phyloP scores from a whole-genome alignment of 2,888 invertebrate species.

The Phortica magna region DNA sequence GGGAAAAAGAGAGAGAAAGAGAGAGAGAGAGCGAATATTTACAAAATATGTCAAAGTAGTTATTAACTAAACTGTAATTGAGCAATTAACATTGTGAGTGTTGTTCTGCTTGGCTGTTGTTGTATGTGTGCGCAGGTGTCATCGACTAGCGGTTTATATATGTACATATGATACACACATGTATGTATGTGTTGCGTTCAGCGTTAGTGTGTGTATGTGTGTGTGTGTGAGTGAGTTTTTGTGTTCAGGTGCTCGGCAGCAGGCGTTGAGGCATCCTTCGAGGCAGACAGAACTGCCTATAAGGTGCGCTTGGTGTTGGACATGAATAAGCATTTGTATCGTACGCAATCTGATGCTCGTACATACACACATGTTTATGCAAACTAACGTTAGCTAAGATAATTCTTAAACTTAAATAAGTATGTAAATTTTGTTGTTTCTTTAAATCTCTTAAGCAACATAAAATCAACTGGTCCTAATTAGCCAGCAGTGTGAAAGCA shows the following conservation, averaged over 20 bases:
- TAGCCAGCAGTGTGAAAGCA: conserved; percentile 21
- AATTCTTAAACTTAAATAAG: not conserved
- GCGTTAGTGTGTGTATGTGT: no score
- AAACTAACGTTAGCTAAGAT: no score
- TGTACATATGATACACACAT: conserved; percentile 41
- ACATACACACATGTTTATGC: not conserved
- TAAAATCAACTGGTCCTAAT: conserved; percentile 37
- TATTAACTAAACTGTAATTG: no score
- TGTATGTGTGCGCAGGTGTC: conserved; percentile 40
- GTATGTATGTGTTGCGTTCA: no score
- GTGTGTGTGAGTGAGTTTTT: conserved; percentile 32
- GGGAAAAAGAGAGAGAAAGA: conserved; percentile 33
- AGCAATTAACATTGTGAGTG: no score
- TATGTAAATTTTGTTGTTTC: not conserved
- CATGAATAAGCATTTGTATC: not conserved
- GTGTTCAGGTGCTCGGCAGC: conserved; percentile 1
- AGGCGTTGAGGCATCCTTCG: not conserved
- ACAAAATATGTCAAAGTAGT: conserved; percentile 42
- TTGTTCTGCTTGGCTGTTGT: no score
- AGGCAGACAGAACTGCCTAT: not conserved
- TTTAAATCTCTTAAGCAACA: conserved; percentile 19
- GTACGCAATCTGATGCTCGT: not conserved
- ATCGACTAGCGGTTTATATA: conserved; percentile 57
- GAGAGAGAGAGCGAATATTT: conserved; percentile 39
- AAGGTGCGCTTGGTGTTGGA: not conserved